Conservation (phyloP, 2,888 invertebrate genomes). For the Odontocolon sp. region DNA sequence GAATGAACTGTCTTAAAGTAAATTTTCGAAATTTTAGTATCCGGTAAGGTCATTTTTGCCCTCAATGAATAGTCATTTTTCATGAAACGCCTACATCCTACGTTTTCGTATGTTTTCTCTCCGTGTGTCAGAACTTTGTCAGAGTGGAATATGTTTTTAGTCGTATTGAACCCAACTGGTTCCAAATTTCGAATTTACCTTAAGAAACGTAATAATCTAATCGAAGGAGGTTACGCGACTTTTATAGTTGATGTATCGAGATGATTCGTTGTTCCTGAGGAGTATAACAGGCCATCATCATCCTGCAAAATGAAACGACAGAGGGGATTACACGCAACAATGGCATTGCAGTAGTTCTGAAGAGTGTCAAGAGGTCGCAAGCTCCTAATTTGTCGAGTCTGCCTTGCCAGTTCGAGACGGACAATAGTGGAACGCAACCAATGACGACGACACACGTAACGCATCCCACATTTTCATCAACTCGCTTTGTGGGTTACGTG, state of each 20-base stretch:
- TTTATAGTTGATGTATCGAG: neutral
- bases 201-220: too few species aligned
- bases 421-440: conserved; percentile 45
- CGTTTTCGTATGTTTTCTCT: too few species aligned
- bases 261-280: neutral
- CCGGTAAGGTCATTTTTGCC: too few species aligned
- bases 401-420: conserved; percentile 11
- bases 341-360: too few species aligned
- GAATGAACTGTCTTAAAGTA: too few species aligned
- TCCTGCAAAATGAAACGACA: conserved; percentile 10
- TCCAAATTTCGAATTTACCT: too few species aligned
- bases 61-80: too few species aligned
- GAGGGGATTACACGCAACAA: neutral
- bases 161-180: too few species aligned
- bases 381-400: conserved; percentile 49
- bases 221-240: neutral
- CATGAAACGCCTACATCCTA: too few species aligned
- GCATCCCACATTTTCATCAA: conserved; percentile 55
- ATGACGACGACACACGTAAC: neutral
- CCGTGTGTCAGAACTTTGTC: too few species aligned
- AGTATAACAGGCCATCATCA: neutral
- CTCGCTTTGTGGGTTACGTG: conserved; percentile 25
- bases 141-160: too few species aligned
- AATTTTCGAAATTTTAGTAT: too few species aligned
- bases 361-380: conserved; percentile 40